phyloP scores from a whole-genome alignment of 2,113 vertebrate genomes.

The Nannospalax galili region DNA sequence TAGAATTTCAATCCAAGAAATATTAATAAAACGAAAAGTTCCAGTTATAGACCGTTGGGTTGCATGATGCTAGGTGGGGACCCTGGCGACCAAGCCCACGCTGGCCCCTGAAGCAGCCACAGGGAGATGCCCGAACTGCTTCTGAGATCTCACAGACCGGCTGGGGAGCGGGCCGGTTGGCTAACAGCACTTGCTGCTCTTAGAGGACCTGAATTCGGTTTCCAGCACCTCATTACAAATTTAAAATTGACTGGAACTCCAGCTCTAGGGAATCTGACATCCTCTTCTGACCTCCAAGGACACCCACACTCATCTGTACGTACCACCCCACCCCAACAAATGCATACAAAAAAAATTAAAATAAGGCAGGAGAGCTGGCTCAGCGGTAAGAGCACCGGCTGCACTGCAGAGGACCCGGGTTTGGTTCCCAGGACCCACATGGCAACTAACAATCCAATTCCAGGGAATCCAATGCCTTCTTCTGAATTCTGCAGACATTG shows the following conservation, averaged over 20 bases:
- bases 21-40: not conserved
- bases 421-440: no score
- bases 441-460: not conserved
- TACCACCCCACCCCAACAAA: no score
- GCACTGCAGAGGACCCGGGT: not conserved
- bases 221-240: no score
- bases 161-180: no score
- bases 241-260: no score
- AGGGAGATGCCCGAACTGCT: fast-evolving
- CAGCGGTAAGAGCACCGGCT: not conserved
- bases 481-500: not conserved
- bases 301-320: no score
- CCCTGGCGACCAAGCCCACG: not conserved
- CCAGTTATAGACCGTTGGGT: no score
- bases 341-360: no score
- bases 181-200: no score
- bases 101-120: fast-evolving
- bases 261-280: no score
- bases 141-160: not conserved
- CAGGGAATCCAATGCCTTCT: not conserved
- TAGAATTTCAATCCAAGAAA: not conserved
- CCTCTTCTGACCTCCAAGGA: no score
- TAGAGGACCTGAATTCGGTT: no score
- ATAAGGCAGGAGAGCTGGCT: not conserved
- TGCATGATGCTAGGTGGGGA: fast-evolving